phyloP scores from a whole-genome alignment of 53 echinoderm and acorn worm genomes.

The Mesocentrotus franciscanus region DNA sequence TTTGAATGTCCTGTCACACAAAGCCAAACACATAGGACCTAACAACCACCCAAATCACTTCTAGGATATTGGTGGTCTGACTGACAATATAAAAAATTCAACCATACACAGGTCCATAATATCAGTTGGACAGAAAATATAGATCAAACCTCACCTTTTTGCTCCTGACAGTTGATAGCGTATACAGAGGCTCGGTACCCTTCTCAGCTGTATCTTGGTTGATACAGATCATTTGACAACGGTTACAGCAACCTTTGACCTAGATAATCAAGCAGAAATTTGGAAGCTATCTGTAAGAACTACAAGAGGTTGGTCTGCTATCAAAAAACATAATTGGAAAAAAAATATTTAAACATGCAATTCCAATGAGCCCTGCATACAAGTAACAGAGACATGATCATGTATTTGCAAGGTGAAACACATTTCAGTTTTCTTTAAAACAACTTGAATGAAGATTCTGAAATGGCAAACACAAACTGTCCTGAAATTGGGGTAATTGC shows the following conservation, averaged over 20 bases:
- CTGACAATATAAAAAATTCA: background rate
- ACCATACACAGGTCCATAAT: background rate
- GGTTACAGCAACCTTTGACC: constrained; percentile 82
- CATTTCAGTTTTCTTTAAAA: background rate
- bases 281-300: background rate
- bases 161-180: constrained; percentile 78
- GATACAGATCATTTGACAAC: constrained; percentile 96
- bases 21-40: no score
- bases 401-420: background rate
- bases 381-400: background rate
- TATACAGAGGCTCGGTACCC: constrained; percentile 80
- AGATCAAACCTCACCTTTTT: constrained; percentile 75
- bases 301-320: background rate
- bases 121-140: background rate
- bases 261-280: constrained; percentile 28
- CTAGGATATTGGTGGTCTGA: no score
- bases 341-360: background rate
- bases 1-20: no score
- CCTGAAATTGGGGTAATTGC: no score
- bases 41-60: no score
- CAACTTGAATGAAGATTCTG: background rate
- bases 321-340: background rate
- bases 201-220: constrained; percentile 86
- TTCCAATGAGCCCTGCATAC: background rate
- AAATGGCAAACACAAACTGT: no score